phyloP scores from a whole-genome alignment of 2,113 vertebrate species.

The Felis chaus region DNA sequence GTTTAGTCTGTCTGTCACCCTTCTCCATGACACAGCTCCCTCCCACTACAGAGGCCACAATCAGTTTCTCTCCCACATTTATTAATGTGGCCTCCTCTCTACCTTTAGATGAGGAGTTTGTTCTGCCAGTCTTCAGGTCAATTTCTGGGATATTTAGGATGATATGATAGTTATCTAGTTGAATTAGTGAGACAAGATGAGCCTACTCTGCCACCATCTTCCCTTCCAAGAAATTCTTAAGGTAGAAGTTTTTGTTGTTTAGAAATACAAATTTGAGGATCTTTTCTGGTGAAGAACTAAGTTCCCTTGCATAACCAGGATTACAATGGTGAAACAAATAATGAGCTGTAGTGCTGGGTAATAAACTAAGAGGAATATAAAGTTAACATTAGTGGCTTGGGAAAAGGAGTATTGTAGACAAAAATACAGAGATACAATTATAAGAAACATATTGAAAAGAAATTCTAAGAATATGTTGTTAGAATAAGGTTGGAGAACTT shows the following conservation, averaged over 20 bases:
- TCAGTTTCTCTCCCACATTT: not conserved
- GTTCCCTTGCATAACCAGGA: not conserved
- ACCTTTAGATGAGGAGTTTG: not conserved
- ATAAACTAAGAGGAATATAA: not conserved
- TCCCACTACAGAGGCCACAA: not conserved
- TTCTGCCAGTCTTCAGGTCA: not conserved
- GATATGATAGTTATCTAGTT: not conserved
- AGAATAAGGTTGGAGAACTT: not conserved
- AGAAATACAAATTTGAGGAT: not conserved
- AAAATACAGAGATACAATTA: not conserved
- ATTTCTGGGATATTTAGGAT: not conserved
- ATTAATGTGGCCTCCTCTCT: not conserved
- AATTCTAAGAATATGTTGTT: not conserved
- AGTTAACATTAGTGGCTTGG: not conserved
- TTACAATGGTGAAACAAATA: not conserved
- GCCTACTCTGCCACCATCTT: not conserved
- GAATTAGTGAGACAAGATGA: not conserved
- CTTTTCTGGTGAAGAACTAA: not conserved
- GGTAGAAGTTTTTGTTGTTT: not conserved
- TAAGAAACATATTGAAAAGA: not conserved
- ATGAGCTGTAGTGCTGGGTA: not conserved
- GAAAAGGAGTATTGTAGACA: not conserved
- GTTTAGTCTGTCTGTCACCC: not conserved
- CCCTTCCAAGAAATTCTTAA: not conserved
- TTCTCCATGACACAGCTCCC: not conserved